A percentile compares a stretch with the other conserved stretches of the same genome.
phyloP scores from a whole-genome alignment of 2,888 invertebrate species.

The Tridacna crocea region DNA sequence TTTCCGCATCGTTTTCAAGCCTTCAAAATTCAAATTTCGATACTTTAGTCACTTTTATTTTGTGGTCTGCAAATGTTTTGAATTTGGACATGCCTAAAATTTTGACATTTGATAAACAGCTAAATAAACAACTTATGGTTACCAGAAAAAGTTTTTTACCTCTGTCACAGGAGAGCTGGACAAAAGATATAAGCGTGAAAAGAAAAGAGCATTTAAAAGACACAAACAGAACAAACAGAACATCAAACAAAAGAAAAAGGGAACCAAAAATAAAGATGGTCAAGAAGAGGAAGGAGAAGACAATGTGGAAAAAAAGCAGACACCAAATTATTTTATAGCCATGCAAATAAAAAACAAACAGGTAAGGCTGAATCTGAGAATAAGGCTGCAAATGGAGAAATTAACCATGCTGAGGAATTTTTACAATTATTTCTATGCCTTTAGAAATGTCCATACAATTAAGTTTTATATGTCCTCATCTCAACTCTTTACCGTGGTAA shows the following conservation, averaged over 20 bases:
- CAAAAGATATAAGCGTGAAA: constrained; percentile 34
- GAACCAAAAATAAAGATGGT: not conserved
- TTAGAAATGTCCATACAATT: too few species aligned
- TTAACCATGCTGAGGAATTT: not conserved
- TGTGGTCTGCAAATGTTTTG: too few species aligned
- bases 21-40: too few species aligned
- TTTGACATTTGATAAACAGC: too few species aligned
- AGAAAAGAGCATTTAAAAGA: constrained; percentile 28
- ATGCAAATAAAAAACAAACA: constrained; percentile 51
- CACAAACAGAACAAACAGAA: constrained; percentile 17
- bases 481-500: not conserved
- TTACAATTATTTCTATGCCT: too few species aligned
- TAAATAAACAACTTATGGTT: too few species aligned
- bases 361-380: constrained; percentile 22
- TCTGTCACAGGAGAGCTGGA: constrained; percentile 43
- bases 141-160: too few species aligned
- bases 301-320: constrained; percentile 24
- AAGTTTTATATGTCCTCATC: too few species aligned
- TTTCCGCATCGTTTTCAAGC: not conserved
- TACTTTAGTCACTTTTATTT: too few species aligned
- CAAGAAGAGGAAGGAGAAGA: not conserved
- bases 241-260: constrained; percentile 9
- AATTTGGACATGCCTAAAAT: too few species aligned
- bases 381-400: not conserved
- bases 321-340: constrained; percentile 60